Evolutionary conservation across 1,140 invertebrate species (phyloP).

Genomic region (Homalodisca vitripennis): DNA sequence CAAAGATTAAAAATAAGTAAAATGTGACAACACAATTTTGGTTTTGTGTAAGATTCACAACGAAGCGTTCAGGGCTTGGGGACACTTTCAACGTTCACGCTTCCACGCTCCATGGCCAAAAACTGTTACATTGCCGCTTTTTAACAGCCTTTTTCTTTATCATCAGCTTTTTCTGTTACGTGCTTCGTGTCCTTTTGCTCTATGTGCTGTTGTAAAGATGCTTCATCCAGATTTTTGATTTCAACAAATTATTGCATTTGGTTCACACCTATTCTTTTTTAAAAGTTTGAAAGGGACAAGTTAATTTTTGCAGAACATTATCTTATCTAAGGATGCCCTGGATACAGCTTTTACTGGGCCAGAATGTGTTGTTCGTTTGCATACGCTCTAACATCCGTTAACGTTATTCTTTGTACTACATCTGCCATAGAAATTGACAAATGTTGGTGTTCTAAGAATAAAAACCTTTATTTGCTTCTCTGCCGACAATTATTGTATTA

Average conservation of each 20-base stretch:
- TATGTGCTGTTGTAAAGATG: constrained; percentile 38
- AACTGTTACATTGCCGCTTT: constrained; percentile 37
- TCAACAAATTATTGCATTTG: constrained; percentile 37
- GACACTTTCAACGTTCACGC: constrained; percentile 48
- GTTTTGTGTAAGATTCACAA: constrained; percentile 51
- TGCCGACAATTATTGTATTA: constrained; percentile 32
- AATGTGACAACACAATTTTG: constrained; percentile 49
- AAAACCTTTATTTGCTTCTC: constrained; percentile 16
- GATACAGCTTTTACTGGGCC: neutral
- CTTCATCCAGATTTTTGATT: constrained; percentile 36
- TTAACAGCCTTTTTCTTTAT: constrained; percentile 39
- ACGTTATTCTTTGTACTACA: too few relatives aligned
- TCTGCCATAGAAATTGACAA: constrained; percentile 28
- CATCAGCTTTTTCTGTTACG: constrained; percentile 39
- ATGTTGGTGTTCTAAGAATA: constrained; percentile 30
- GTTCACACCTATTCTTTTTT: constrained; percentile 43
- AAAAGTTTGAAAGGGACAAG: constrained; percentile 36
- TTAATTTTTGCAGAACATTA: constrained; percentile 36
- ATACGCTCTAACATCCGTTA: neutral
- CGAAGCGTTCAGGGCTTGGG: constrained; percentile 45
- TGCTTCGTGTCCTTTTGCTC: constrained; percentile 38
- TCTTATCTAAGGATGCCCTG: constrained; percentile 2
- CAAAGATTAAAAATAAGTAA: too few relatives aligned
- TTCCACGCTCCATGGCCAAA: constrained; percentile 48
- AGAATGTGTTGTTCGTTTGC: constrained; percentile 12